These are phyloP conservation scores for Caretta caretta DNA, from an alignment of 2,113 vertebrate species.

Conservation along the genomic window DNA sequence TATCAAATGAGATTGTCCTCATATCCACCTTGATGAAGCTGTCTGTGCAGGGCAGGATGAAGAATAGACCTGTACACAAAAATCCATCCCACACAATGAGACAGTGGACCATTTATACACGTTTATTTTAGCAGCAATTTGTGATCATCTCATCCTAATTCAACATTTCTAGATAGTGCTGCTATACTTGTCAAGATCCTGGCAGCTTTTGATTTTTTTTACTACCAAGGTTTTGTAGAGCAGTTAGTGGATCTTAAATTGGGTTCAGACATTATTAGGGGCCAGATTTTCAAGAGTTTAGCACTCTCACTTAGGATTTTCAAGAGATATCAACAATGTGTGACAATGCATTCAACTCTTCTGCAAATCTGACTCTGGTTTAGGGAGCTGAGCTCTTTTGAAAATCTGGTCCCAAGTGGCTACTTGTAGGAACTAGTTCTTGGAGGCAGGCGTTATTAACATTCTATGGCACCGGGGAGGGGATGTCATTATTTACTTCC, in stretches of 20 bases:
- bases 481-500: background rate
- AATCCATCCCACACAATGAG: background rate
- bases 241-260: background rate
- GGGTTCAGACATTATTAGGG: background rate
- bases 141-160: background rate
- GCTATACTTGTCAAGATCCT: background rate
- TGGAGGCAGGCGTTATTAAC: background rate
- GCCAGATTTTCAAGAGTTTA: background rate
- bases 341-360: background rate
- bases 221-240: background rate
- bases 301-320: background rate
- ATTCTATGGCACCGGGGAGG: background rate
- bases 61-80: constrained; percentile 89
- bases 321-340: background rate
- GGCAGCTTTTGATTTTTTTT: background rate
- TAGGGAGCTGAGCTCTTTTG: background rate
- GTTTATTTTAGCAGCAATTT: background rate
- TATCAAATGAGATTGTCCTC: constrained; percentile 96
- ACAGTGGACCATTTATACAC: background rate
- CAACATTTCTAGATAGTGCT: background rate
- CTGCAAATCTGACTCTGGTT: background rate
- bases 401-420: background rate
- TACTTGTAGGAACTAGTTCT: background rate
- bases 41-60: constrained; percentile 95
- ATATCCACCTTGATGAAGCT: constrained; percentile 98